Base-by-base conservation (phyloP, 1,140 invertebrate species). In the Atta cephalotes region DNA sequence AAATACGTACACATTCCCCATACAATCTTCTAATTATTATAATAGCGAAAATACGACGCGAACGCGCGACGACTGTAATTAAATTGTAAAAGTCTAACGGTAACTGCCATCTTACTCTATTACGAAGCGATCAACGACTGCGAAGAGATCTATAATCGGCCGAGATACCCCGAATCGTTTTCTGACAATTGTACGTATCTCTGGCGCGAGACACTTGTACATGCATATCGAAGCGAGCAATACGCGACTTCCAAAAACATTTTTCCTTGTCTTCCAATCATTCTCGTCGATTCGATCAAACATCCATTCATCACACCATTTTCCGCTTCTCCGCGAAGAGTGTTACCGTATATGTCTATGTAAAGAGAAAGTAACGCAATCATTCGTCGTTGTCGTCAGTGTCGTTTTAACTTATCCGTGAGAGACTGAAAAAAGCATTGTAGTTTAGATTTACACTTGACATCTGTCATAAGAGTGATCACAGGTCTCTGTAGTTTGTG, bases 341-440 rank as follows among this genome's bases (percentile, higher is more conserved):
- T 80, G 56, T 80, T 88, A 72, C 58, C 28, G 45, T 63, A 63
- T 28, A 10, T 31, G 28, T 72, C 63, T 66, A 58, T 72, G 63
- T 66, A 58, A 56, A 51, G 12, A 62, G 35, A 49, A 81, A 80
- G 3, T 39, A 70, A 68, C 56, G 56, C 39, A 14, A 62, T 35
- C 74, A 70, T 89, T 89, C 74, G 74, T 90, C 88, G 88, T 89
- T 90, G 88, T 85, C 89, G 71, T 90, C 89, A 72, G 58, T 90
- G 89, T 90, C 78, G 81, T 90, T 88, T 90, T 81, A 88, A 76
- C 78, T 90, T 74, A 86, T 70, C 51, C 60, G 16, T 71, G 74
- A 77, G 89, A 90, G 86, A 90, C 89, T 88, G 89, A 88, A 51
- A 25, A 81, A 82, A 72, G 65, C 80, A 74, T 84, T 25, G 25